Conservation (phyloP, 2,797 vertebrate species). For the Orientallactaga sibirica region DNA sequence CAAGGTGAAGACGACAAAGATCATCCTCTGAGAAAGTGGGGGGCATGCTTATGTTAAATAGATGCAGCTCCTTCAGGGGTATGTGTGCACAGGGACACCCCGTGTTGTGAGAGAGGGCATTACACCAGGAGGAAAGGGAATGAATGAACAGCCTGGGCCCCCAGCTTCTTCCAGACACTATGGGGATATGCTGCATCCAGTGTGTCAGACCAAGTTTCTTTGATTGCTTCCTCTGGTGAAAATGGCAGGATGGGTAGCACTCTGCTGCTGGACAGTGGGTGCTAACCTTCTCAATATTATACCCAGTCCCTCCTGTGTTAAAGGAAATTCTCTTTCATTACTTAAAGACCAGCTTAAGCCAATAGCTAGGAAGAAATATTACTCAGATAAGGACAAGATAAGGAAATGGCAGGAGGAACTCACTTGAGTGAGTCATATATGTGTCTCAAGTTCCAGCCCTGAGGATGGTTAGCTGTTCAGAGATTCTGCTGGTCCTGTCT, state of each 20-base stretch:
- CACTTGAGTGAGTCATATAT: neutral
- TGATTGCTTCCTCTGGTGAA: neutral
- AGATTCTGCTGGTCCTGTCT: neutral
- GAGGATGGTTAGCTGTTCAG: too few species aligned
- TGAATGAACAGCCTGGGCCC: constrained; percentile 63
- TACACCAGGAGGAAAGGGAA: neutral
- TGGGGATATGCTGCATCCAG: neutral
- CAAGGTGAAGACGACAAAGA: neutral
- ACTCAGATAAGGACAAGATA: neutral
- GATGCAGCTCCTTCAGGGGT: neutral
- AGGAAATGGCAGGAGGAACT: neutral
- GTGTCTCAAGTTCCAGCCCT: neutral
- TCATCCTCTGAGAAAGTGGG: neutral
- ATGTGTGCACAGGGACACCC: rapidly evolving
- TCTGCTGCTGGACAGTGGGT: too few species aligned
- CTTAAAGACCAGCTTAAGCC: too few species aligned
- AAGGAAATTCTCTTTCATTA: neutral
- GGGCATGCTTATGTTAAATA: neutral
- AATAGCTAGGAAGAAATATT: neutral
- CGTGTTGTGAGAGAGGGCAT: too few species aligned
- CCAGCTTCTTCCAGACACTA: neutral
- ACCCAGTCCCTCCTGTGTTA: neutral
- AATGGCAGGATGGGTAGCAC: neutral
- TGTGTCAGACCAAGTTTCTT: neutral
- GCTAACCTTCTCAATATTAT: too few species aligned